Evolutionary conservation across 2,888 invertebrate species (phyloP), one percentile per base, ranked within the genome.

Genomic region (Tipula vernalis): DNA sequence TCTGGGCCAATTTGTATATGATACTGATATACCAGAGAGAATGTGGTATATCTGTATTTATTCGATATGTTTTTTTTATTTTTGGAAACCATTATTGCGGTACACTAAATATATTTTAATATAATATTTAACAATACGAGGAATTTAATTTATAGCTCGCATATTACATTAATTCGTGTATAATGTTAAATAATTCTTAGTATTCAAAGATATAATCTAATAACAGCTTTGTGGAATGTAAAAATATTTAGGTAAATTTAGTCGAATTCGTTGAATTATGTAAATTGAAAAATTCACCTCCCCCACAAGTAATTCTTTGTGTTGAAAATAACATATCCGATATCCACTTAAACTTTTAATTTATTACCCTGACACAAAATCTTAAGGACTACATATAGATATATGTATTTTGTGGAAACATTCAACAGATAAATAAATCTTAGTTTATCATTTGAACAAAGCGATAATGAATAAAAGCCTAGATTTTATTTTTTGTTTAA

Each of bases 401-500:
- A 51, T 28, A 28, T 71, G 28, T 71, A 28, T 71, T 71, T 71
- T 28, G 3, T 71, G 28, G n/a, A 28, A 28, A 51, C 6, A 51
- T 71, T 71, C 71, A 71, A 71, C 71, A 71, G 71, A 71, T 71
- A 71, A 71, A 71, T 71, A 71, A 71, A 71, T 71, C 71, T 71
- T 71, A 71, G 71, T 71, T 28, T 71, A 71, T 71, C 71, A 71
- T 8, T 71, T 71, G 8, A 71, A 28, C 71, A 4, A 71, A 71
- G 28, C 28, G 71, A 71, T 71, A 71, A 71, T 71, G 71, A 71
- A 18, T 71, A 28, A 71, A 71, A 57, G 47, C 13, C 13, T 1
- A 28, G 2, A 39, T 39, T 39, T 28, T n/a, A n/a, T n/a, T 71
- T 8, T 1, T 71, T 71, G 28, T 71, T 71, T 71, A 71, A 71